phyloP scores from a whole-genome alignment of 2,888 invertebrate genomes.

The Agriopis leucophaearia region DNA sequence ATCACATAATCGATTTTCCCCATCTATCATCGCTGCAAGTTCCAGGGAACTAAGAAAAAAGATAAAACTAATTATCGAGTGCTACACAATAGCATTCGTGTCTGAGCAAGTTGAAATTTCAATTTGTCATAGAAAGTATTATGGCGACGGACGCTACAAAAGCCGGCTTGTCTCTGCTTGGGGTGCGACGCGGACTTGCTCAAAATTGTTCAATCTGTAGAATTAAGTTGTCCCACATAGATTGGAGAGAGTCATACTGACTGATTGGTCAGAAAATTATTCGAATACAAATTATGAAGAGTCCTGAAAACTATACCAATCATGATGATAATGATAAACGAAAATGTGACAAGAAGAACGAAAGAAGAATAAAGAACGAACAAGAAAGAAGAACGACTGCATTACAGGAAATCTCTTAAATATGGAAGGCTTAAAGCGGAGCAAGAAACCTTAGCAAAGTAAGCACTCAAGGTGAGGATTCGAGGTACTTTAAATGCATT shows the following conservation, averaged over 20 bases:
- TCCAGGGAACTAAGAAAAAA: constrained; percentile 25
- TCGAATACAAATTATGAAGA: background rate
- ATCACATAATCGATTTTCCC: constrained; percentile 27
- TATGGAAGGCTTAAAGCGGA: no score
- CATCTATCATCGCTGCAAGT: constrained; percentile 25
- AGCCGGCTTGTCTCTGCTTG: constrained; percentile 43
- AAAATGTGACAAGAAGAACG: no score
- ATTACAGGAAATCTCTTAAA: no score
- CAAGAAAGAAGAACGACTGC: no score
- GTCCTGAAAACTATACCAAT: no score
- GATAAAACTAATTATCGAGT: constrained; percentile 57
- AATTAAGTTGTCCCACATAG: background rate
- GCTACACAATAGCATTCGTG: constrained; percentile 54
- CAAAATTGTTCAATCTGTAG: constrained; percentile 10
- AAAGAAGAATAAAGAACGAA: no score
- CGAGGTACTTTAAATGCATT: no score
- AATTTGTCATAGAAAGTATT: constrained; percentile 78
- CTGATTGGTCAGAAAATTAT: background rate
- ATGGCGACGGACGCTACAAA: constrained; percentile 62
- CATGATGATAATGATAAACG: no score
- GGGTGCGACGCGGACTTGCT: constrained; percentile 6
- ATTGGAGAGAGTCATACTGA: background rate
- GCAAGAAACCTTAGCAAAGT: no score
- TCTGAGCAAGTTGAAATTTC: constrained; percentile 65
- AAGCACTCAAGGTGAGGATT: no score